Conservation (phyloP, 2,888 invertebrate genomes). For the Amphipoea oculea region DNA sequence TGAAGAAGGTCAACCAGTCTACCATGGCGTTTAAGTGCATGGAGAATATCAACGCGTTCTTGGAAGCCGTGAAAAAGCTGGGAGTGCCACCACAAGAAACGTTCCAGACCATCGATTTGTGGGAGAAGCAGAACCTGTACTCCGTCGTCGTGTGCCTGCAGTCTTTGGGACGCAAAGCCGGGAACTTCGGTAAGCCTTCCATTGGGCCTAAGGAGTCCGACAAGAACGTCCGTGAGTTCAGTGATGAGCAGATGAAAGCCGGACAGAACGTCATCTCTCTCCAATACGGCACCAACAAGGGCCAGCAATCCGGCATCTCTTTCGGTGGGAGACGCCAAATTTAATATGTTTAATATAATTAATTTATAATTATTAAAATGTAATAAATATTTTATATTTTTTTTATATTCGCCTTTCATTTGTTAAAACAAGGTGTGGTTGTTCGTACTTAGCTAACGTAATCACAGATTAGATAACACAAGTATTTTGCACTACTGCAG, state of each 20-base stretch:
- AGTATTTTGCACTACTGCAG: constrained; percentile 40
- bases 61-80: constrained; percentile 95
- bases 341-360: constrained; percentile 89
- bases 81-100: constrained; percentile 98
- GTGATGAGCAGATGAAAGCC: constrained; percentile 97
- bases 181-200: constrained; percentile 95
- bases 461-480: constrained; percentile 62
- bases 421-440: constrained; percentile 69
- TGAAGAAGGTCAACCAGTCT: constrained; percentile 97
- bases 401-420: constrained; percentile 71
- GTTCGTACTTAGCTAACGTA: constrained; percentile 52
- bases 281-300: constrained; percentile 99
- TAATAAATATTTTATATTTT: constrained; percentile 81
- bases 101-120: constrained; percentile 99
- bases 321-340: constrained; percentile 99
- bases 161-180: constrained; percentile 97
- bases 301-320: constrained; percentile 98
- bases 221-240: constrained; percentile 97
- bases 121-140: constrained; percentile 98
- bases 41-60: constrained; percentile 99
- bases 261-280: constrained; percentile 98
- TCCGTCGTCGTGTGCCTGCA: constrained; percentile 99
- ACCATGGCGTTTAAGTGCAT: constrained; percentile 99
- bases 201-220: constrained; percentile 99
- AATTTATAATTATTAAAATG: constrained; percentile 69